These are phyloP conservation scores for Sula dactylatra DNA, from an alignment of 2,113 vertebrate genomes.

Conservation along the genomic window DNA sequence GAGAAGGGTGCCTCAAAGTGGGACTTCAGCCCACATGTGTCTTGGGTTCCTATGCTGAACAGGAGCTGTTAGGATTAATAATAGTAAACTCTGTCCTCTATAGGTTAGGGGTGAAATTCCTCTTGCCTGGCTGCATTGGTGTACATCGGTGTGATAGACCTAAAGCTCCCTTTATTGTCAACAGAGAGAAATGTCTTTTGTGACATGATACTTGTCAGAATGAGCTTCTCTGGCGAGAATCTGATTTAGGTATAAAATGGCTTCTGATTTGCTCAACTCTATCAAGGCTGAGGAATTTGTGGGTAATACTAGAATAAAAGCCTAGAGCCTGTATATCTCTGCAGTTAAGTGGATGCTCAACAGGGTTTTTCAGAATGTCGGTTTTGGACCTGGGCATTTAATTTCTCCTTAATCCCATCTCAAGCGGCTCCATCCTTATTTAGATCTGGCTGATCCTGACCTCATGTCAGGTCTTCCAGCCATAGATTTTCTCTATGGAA, in stretches of 20 bases:
- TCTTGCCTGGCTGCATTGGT: background rate
- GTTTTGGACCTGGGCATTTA: background rate
- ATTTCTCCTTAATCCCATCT: background rate
- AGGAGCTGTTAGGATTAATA: background rate
- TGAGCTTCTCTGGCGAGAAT: background rate
- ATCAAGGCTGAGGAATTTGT: background rate
- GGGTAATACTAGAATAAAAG: background rate
- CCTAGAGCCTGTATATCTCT: background rate
- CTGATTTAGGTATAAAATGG: background rate
- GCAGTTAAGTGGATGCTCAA: background rate
- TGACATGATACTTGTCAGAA: background rate
- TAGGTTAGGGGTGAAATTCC: background rate
- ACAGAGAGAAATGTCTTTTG: background rate
- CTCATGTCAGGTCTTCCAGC: background rate
- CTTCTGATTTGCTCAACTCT: background rate
- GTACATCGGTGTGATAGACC: fast-evolving
- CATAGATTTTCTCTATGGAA: background rate
- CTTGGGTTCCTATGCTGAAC: background rate
- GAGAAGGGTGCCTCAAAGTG: background rate
- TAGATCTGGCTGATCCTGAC: background rate
- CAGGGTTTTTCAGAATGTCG: background rate
- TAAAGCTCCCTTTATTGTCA: background rate
- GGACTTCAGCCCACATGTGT: background rate
- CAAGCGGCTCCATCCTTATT: background rate
- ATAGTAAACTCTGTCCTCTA: background rate